Evolutionary conservation across 2,797 vertebrate species (phyloP), one percentile per base, ranked within the genome.

Genomic region (Chiloscyllium punctatum): DNA sequence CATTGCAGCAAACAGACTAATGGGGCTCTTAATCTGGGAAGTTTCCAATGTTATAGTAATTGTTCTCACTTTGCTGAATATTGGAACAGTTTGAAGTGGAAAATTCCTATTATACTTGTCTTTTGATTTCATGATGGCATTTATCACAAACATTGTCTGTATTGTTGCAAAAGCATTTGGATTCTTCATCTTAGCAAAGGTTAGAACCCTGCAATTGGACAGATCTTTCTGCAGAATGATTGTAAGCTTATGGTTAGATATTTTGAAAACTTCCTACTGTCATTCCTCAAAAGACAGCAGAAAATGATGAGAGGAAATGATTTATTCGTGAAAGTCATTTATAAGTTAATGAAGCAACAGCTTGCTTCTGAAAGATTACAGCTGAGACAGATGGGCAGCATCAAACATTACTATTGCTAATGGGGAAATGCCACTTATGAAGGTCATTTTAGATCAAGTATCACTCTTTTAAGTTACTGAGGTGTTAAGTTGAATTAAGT

Each of bases 401-500:
- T 91, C 30, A 91, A 91, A 33, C 57, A n/a, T n/a, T 16, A 66
- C 53, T 4, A 91, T 62, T 91, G 30, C 33, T 90, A n/a, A 91
- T 66, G 57, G n/a, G 33, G 53, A n/a, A 27, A 91, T 42, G 53
- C 53, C 53, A 91, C 53, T 91, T 66, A 21, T 91, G 33, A 62
- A 91, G 57, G 15, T 62, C 30, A n/a, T 6, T 62, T n/a, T 21
- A 91, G 57, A 57, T 62, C 88, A 90, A 90, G 88, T 66, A 30
- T n/a, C 88, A 91, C 30, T 66, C 87, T 66, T 62, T 18, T 91
- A 82, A 82, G 79, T 82, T 82, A 21, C 79, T 82, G 79, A 82
- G 79, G 79, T 82, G 79, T 21, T 66, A n/a, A 62, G 88, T 91
- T 62, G 15, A 5, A 91, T 62, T n/a, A 57, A 62, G 13, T 91